Base-by-base conservation (phyloP, 2,113 vertebrate genomes). In the Brachyhypopomus occidentalis region DNA sequence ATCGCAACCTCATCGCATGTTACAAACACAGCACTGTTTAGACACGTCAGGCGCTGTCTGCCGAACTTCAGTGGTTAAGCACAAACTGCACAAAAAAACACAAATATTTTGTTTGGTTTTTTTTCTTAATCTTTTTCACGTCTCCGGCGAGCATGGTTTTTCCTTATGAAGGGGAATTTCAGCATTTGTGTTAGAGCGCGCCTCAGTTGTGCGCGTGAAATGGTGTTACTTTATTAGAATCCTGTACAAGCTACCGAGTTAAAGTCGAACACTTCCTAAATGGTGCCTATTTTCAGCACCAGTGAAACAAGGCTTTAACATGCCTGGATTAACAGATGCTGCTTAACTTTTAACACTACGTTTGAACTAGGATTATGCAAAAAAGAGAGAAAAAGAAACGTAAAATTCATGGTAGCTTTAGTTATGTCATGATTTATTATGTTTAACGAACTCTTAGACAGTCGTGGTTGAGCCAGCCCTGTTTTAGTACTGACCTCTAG, bases 91-190 rank as follows among this genome's bases (percentile, higher is more conserved):
- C n/a, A n/a, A n/a, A n/a, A n/a, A n/a, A n/a, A n/a, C n/a, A n/a
- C n/a, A n/a, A n/a, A 76, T 62, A 1, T 38, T 77, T 48, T 25
- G 34, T 60, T 81, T 60, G 36, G 16, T 41, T 69, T 84, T 82
- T 58, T 56, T 4, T 2, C 20, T 83, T 45, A 11, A 14, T 70
- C 2, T 17, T 27, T 56, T 23, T 58, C 14, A 45, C 20, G 67
- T 55, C 55, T 62, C 66, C 30, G 36, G 56, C 23, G 62, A 56
- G 76, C 56, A 52, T 66, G 72, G 27, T 69, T 84, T 84, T 87
- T 84, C 80, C 72, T 87, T 70, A 77, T 84, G 86, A 81, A 81
- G 81, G 84, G 87, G 82, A 87, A 86, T 83, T 84, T 59, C 41
- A 16, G 52, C 56, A 70, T 64, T 25, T 76, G 62, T 38, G 72